Evolutionary conservation across 2,113 vertebrate species (phyloP), one percentile per base, ranked within the genome.

Genomic region (Campylomormyrus numenius): DNA sequence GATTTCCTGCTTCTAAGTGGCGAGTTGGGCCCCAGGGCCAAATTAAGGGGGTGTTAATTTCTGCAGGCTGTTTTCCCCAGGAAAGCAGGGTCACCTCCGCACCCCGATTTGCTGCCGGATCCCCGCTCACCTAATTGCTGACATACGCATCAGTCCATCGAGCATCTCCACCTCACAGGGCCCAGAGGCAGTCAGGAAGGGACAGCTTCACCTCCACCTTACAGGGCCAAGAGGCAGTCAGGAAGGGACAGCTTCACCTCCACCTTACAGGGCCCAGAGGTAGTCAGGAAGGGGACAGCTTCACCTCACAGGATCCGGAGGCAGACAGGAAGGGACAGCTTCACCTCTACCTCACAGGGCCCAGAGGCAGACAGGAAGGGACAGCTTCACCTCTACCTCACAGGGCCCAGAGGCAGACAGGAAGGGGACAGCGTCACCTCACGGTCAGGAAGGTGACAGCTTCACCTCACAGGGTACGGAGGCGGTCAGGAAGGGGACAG

Each of bases 1-100:
- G 98, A 99, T 98, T 96, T 93, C 83, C 92, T 92, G 95, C 96
- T 98, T 98, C 97, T 98, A 97, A 98, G 97, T 96, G 95, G 95
- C 94, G 95, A 96, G 95, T 93, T 90, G 95, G 93, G 94, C 96
- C 95, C 95, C 93, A 96, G 96, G 96, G 88, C 91, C 66, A 96
- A 95, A 97, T 97, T 97, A 97, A 97, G 97, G 97, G 96, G 96
- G 95, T 97, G 96, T 97, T 97, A 98, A 97, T 96, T 97, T 96
- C 96, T 96, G 95, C 95, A 96, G 96, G 95, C 95, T 95, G 94
- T 94, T 93, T 92, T 90, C 92, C 87, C 56, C 87, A 85, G 90
- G 45, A 91, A 89, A 85, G 90, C 85, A 89, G 91, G 91, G 89
- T 92, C 89, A 85, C 90, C 88, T 89, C 91, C 89, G 88, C 89